Percentiles rank a stretch among this genome's conserved stretches.
Conservation (phyloP, 2,113 vertebrate species). For the Rostratula benghalensis region DNA sequence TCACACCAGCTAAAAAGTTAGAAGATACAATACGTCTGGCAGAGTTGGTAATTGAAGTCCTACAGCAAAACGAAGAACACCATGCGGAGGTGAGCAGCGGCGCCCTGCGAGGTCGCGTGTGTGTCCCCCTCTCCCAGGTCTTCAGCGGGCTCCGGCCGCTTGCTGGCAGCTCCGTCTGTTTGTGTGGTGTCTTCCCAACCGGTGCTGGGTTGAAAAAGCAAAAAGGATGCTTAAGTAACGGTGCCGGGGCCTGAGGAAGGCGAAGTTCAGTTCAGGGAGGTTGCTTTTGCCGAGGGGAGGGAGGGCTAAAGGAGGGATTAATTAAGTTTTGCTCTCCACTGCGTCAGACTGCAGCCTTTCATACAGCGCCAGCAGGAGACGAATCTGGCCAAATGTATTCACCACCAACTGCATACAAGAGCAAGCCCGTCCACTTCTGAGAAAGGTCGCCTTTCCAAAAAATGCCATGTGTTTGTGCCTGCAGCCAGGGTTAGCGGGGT, state of each 20-base stretch:
- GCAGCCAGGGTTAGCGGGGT: background rate
- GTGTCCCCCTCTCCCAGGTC: background rate
- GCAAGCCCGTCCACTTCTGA: background rate
- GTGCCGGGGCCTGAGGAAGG: background rate
- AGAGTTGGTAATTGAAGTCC: constrained; percentile 97
- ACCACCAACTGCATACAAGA: background rate
- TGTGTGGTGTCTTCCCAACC: background rate
- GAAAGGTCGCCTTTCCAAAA: background rate
- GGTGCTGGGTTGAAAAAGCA: background rate
- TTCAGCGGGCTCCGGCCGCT: background rate
- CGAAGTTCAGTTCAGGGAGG: background rate
- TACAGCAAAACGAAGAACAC: constrained; percentile 98
- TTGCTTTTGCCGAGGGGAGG: background rate
- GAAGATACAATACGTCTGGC: constrained; percentile 97
- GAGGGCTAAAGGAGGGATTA: background rate
- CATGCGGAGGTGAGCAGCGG: constrained; percentile 92
- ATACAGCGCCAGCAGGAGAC: background rate
- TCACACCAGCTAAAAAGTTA: constrained; percentile 98
- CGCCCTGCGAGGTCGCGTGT: background rate
- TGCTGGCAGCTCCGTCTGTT: background rate
- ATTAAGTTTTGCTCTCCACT: background rate
- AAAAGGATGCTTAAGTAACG: background rate
- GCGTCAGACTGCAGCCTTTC: background rate
- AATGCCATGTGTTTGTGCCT: background rate
- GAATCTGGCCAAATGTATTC: background rate